Evolutionary conservation across 2,113 vertebrate species (phyloP).

Genomic region (Ameiurus melas): DNA sequence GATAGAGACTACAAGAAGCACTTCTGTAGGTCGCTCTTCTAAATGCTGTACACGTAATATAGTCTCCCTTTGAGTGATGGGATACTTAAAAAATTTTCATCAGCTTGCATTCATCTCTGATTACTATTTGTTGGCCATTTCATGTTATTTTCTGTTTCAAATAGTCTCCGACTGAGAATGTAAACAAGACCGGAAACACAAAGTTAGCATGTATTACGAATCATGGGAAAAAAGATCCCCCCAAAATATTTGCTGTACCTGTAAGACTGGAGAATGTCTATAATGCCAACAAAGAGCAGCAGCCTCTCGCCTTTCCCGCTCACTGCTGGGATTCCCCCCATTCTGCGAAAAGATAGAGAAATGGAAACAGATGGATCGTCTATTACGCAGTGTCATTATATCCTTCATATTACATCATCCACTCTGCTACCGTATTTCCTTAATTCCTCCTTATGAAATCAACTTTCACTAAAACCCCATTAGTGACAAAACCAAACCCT

Average conservation of each 20-base stretch:
- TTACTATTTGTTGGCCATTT: not conserved
- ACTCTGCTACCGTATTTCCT: not conserved
- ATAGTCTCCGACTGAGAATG: not conserved
- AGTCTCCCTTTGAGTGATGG: not conserved
- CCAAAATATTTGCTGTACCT: conserved; percentile 69
- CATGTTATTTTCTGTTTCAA: not conserved
- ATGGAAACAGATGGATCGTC: conserved; percentile 1
- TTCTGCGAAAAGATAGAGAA: conserved; percentile 71
- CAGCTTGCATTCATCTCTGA: not conserved
- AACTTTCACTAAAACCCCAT: not conserved
- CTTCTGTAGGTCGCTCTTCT: not conserved
- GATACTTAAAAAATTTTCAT: not conserved
- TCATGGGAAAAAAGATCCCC: too few relatives aligned
- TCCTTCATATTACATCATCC: not conserved
- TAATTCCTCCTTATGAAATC: not conserved
- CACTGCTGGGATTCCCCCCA: conserved; percentile 95
- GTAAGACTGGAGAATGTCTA: conserved; percentile 98
- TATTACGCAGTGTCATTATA: not conserved
- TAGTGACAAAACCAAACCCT: not conserved
- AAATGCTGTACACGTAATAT: not conserved
- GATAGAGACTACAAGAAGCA: not conserved
- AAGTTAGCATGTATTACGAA: not conserved
- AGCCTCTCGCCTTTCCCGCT: conserved; percentile 87
- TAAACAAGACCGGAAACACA: not conserved
- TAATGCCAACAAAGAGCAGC: conserved; percentile 92